Conservation (phyloP, 2,113 vertebrate genomes). For the Arizona elegans region DNA sequence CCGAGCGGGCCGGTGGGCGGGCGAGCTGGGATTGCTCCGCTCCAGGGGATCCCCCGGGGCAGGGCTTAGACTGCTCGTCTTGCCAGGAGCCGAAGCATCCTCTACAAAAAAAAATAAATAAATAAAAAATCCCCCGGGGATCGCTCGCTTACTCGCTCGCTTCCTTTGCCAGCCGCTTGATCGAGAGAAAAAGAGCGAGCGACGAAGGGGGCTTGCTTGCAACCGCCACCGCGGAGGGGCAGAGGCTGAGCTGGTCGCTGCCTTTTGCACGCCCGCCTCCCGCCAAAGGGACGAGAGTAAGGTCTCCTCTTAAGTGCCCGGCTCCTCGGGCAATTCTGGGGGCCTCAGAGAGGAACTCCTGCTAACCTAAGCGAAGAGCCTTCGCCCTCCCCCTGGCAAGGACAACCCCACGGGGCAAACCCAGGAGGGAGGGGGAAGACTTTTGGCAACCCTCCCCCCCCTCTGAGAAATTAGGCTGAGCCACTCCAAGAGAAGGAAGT, state of each 20-base stretch:
- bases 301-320: not conserved
- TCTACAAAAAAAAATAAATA: not conserved
- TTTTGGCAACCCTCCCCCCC: slow-evolving; percentile 34
- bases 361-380: not conserved
- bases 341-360: slow-evolving; percentile 14
- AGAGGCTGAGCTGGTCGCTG: slow-evolving; percentile 15
- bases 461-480: slow-evolving; percentile 39
- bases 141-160: not conserved
- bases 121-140: not conserved
- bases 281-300: slow-evolving; percentile 49
- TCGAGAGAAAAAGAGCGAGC: not conserved
- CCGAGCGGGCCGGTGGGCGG: not conserved
- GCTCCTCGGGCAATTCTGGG: slow-evolving; percentile 58
- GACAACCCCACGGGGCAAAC: not conserved
- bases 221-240: slow-evolving; percentile 38
- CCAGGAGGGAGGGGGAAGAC: not conserved
- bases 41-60: not conserved
- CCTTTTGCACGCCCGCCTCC: slow-evolving; percentile 36
- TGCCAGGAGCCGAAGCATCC: slow-evolving; percentile 12
- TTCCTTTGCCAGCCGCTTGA: not conserved
- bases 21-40: not conserved
- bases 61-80: not conserved
- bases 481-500: slow-evolving; percentile 40
- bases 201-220: not conserved
- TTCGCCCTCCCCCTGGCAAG: not conserved